Percentiles rank a stretch among this genome's conserved stretches.
phyloP scores from a whole-genome alignment of 2,797 vertebrate genomes.

The Muscicapa comitata region DNA sequence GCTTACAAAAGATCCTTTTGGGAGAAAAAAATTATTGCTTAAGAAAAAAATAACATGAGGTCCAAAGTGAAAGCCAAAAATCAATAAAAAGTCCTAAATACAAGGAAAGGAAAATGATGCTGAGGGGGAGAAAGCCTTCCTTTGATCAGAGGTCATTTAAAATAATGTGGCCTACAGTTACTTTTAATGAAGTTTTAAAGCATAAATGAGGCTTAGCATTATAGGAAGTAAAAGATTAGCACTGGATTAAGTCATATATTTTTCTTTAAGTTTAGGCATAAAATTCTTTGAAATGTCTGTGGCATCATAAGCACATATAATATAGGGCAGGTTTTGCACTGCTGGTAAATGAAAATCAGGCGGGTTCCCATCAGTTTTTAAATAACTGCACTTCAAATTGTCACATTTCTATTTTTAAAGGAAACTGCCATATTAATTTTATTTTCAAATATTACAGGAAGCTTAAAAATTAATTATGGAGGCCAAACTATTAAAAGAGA shows the following conservation, averaged over 20 bases:
- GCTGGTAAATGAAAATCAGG: neutral
- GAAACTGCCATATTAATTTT: neutral
- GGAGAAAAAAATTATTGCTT: neutral
- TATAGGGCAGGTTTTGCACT: neutral
- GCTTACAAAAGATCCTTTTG: neutral
- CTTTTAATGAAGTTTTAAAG: constrained; percentile 52
- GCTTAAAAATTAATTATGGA: neutral
- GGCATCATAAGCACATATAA: constrained; percentile 38
- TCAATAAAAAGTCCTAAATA: constrained; percentile 4
- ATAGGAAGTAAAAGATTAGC: neutral
- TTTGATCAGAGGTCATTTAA: constrained; percentile 33
- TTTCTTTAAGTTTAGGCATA: constrained; percentile 40
- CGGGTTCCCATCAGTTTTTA: neutral
- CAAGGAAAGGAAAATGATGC: neutral
- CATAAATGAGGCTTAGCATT: constrained; percentile 4
- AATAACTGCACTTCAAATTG: neutral
- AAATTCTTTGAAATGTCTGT: constrained; percentile 17
- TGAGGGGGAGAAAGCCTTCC: neutral
- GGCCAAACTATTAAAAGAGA: neutral
- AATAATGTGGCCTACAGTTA: constrained; percentile 19
- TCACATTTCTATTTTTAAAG: neutral
- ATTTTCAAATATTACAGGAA: neutral
- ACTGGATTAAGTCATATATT: neutral
- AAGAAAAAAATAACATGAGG: neutral
- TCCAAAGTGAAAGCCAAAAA: constrained; percentile 3